phyloP scores from a whole-genome alignment of 2,113 vertebrate genomes.

The Probosciger aterrimus region DNA sequence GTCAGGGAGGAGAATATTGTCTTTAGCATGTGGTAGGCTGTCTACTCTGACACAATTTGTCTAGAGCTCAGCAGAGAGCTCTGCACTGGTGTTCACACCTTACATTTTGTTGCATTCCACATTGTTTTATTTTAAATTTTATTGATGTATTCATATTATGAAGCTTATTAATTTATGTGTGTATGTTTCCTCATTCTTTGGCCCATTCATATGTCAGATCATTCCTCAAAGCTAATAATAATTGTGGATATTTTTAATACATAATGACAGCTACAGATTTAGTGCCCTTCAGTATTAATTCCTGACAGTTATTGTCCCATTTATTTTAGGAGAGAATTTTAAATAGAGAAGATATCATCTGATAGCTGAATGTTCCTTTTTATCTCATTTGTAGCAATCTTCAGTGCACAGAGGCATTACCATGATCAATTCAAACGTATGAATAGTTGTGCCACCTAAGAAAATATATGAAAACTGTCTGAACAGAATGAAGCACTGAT shows the following conservation, averaged over 20 bases:
- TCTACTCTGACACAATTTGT: not conserved
- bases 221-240: not conserved
- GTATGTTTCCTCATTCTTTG: not conserved
- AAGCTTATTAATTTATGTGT: not conserved
- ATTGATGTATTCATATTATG: not conserved
- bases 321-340: slow-evolving; percentile 22
- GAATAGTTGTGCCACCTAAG: not conserved
- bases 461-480: not conserved
- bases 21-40: not conserved
- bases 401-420: not conserved
- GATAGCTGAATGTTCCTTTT: slow-evolving; percentile 26
- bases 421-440: not conserved
- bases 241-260: slow-evolving; percentile 21
- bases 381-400: slow-evolving; percentile 10
- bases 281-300: not conserved
- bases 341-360: not conserved
- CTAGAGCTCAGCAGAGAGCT: not conserved
- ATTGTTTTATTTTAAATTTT: not conserved
- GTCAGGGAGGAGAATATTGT: not conserved
- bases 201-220: not conserved
- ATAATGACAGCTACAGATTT: not conserved
- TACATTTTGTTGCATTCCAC: not conserved
- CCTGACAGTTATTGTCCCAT: slow-evolving; percentile 6
- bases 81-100: not conserved
- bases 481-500: not conserved